Conservation (phyloP, 2,113 vertebrate species). For the Nothocercus julius region DNA sequence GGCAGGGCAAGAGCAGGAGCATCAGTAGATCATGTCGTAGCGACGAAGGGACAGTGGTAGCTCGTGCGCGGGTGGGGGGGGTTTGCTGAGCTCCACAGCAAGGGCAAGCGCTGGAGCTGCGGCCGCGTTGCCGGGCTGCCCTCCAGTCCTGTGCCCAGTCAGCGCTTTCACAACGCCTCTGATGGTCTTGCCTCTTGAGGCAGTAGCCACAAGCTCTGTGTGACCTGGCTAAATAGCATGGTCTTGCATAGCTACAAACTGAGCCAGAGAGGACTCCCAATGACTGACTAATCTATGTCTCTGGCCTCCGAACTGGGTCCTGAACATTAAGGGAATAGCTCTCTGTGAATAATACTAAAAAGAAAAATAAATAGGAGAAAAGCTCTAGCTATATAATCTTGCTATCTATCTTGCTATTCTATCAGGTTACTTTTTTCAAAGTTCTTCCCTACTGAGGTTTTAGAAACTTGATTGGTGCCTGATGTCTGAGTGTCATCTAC, state of each 20-base stretch:
- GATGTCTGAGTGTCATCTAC: not conserved
- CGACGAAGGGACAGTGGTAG: conserved; percentile 3
- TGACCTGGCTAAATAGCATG: not conserved
- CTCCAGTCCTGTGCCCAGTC: not conserved
- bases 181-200: not conserved
- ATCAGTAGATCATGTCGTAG: not conserved
- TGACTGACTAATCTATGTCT: conserved; percentile 17
- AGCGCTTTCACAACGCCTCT: conserved; percentile 25
- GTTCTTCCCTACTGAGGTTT: not conserved
- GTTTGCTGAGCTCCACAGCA: conserved; percentile 39
- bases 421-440: not conserved
- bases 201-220: not conserved
- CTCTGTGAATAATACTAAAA: not conserved
- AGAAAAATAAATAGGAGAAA: no score
- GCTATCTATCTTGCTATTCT: not conserved
- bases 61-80: not conserved
- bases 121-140: not conserved
- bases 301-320: not conserved
- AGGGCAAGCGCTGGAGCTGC: not conserved
- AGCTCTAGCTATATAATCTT: not conserved
- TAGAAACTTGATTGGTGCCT: not conserved
- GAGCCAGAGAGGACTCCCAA: conserved; percentile 1
- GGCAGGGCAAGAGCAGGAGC: not conserved
- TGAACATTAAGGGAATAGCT: not conserved
- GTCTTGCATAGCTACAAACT: not conserved